Conservation (phyloP, 2,888 invertebrate species). For the Esperia sulphurella region DNA sequence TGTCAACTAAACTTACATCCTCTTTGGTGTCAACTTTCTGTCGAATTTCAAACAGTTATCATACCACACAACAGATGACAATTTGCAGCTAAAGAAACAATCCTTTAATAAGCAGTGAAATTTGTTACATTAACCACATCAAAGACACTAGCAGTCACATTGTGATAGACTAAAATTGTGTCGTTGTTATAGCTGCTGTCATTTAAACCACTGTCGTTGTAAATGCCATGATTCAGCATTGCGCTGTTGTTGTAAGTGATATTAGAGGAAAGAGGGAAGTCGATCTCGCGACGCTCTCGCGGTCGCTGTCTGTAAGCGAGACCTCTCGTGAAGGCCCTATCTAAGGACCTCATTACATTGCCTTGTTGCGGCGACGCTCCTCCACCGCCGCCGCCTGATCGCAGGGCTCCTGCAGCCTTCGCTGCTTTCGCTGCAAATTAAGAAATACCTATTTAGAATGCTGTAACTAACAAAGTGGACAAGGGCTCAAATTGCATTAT, state of each 20-base stretch:
- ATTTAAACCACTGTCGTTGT: neutral
- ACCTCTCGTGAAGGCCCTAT: slow-evolving; percentile 39
- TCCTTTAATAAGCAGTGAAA: neutral
- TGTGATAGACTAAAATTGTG: neutral
- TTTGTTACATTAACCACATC: neutral
- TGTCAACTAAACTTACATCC: no score
- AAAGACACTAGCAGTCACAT: neutral
- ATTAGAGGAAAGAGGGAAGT: slow-evolving; percentile 11
- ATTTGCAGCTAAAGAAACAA: no score
- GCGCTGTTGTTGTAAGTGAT: neutral
- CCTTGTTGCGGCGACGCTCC: slow-evolving; percentile 1
- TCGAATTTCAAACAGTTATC: no score
- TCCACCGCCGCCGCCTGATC: slow-evolving; percentile 10
- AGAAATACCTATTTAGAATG: neutral
- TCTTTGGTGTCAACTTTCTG: no score
- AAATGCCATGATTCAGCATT: neutral
- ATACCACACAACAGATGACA: no score
- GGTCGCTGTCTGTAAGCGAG: slow-evolving; percentile 29
- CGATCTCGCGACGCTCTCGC: slow-evolving; percentile 33
- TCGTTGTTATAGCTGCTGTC: neutral
- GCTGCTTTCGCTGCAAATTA: slow-evolving; percentile 42
- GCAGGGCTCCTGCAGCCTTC: slow-evolving; percentile 37
- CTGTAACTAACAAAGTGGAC: no score
- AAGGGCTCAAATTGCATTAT: no score
- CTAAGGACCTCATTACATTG: slow-evolving; percentile 42